Evolutionary conservation across 2,113 vertebrate species (phyloP).

Genomic region (Mellivora capensis): DNA sequence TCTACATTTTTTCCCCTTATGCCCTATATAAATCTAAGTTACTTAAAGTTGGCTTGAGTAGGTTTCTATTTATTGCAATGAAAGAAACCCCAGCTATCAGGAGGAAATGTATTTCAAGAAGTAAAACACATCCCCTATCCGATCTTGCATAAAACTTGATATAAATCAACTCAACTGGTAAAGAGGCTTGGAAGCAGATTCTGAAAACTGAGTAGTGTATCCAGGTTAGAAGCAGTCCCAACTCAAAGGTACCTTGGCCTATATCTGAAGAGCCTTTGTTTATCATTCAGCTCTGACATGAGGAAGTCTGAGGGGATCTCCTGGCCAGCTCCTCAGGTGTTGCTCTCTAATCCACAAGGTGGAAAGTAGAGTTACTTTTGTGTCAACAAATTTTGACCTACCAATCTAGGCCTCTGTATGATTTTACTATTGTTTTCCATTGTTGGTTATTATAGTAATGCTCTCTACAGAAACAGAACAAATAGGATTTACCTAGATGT

Average conservation of each 20-base stretch:
- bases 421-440: slow-evolving; percentile 23
- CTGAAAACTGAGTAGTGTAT: background rate
- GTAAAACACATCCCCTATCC: background rate
- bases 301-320: background rate
- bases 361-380: background rate
- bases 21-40: background rate
- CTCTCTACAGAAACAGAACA: background rate
- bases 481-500: background rate
- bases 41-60: slow-evolving; percentile 25
- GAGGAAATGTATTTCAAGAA: slow-evolving; percentile 10
- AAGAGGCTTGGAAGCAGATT: slow-evolving; percentile 30
- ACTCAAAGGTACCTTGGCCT: background rate
- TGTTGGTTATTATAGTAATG: background rate
- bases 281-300: background rate
- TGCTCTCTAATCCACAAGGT: background rate
- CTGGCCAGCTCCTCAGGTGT: background rate
- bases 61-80: background rate
- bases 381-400: background rate
- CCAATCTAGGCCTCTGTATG: background rate
- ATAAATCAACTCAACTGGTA: background rate
- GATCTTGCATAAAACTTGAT: background rate
- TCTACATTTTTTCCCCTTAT: background rate
- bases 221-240: background rate
- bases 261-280: background rate
- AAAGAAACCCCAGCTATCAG: background rate